These are phyloP conservation scores for Tenualosa ilisha DNA, from an alignment of 2,797 vertebrate genomes.

Conservation along the genomic window DNA sequence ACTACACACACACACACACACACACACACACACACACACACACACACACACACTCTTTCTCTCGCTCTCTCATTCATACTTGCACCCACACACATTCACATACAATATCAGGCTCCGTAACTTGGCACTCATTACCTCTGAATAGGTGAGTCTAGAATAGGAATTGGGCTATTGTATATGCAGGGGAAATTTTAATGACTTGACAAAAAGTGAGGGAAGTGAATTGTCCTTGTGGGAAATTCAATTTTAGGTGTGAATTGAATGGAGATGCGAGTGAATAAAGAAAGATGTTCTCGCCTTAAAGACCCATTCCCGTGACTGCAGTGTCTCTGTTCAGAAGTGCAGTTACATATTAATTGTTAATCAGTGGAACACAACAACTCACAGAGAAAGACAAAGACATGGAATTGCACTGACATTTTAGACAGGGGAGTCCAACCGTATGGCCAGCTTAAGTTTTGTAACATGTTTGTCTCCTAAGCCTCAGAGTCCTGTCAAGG, in stretches of 20 bases:
- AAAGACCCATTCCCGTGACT: background rate
- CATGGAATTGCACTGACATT: background rate
- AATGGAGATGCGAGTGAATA: background rate
- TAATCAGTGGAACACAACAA: background rate
- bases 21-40: background rate
- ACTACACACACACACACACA: constrained; percentile 27
- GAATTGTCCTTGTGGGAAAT: background rate
- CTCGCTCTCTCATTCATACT: constrained; percentile 8
- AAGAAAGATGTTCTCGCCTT: background rate
- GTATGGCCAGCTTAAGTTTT: background rate
- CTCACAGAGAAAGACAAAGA: background rate
- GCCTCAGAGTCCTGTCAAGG: background rate
- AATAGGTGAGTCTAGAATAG: background rate
- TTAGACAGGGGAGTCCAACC: background rate
- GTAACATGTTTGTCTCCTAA: background rate
- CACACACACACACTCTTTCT: background rate
- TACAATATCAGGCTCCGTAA: background rate
- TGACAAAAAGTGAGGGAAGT: background rate
- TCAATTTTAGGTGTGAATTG: background rate
- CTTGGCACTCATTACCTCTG: background rate
- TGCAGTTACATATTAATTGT: background rate
- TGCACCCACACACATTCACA: background rate
- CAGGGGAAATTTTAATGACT: background rate
- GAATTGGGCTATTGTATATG: background rate
- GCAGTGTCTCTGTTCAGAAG: background rate